phyloP scores from a whole-genome alignment of 2,113 vertebrate genomes.

The Urocynchramus pylzowi region DNA sequence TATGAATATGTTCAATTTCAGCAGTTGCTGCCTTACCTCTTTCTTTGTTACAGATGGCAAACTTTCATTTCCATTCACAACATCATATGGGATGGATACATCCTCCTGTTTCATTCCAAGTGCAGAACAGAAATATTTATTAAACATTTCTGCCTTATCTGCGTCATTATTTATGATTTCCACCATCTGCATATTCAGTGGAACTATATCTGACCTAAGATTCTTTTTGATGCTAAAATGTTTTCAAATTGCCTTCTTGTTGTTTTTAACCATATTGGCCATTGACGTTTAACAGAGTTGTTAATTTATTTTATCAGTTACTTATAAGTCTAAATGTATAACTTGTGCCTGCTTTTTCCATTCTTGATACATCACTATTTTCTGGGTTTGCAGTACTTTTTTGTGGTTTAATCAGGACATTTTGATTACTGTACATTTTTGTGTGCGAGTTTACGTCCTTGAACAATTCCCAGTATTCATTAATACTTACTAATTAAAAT shows the following conservation, averaged over 20 bases:
- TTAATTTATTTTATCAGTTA: neutral
- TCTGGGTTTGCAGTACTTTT: neutral
- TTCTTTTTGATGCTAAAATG: slow-evolving; percentile 49
- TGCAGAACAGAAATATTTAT: slow-evolving; percentile 60
- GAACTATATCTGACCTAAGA: slow-evolving; percentile 46
- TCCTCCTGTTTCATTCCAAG: slow-evolving; percentile 55
- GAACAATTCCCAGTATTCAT: slow-evolving; percentile 19
- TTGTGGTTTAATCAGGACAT: neutral
- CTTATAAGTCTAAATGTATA: neutral
- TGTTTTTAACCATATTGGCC: slow-evolving; percentile 53
- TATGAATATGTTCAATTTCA: slow-evolving; percentile 1
- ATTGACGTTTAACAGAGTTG: neutral
- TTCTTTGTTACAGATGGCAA: slow-evolving; percentile 68
- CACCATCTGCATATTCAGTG: slow-evolving; percentile 54
- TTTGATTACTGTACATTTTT: neutral
- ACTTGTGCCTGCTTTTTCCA: neutral
- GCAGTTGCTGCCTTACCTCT: slow-evolving; percentile 54
- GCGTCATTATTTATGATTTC: slow-evolving; percentile 47
- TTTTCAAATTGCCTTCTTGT: slow-evolving; percentile 27
- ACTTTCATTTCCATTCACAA: slow-evolving; percentile 57
- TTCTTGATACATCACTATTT: neutral
- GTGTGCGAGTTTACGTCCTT: neutral
- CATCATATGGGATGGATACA: slow-evolving; percentile 63
- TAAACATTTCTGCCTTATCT: slow-evolving; percentile 64
- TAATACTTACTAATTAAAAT: slow-evolving; percentile 19